Base-by-base conservation (phyloP, 2,888 invertebrate species). In the Pandemis heparana region DNA sequence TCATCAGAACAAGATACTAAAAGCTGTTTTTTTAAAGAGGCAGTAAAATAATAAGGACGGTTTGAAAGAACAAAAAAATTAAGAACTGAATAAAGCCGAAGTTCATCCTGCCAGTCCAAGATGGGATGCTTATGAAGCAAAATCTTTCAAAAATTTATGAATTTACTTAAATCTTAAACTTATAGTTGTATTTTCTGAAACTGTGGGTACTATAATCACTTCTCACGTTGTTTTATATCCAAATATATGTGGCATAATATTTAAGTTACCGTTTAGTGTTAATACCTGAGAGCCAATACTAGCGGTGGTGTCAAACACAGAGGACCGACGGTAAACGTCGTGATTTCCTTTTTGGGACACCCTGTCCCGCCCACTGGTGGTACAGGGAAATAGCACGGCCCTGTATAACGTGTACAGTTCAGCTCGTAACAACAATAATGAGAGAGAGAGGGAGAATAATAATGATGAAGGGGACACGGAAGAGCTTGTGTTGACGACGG, bases 341-440 rank as follows among this genome's bases (percentile, higher is more conserved):
- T 92, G 92, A 91, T 90, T 90, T 92, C 92, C 92, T 90, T 83
- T 87, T 92, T 91, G 84, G 82, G 81, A 79, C 71, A 53, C 72
- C 68, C 43, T 60, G 75, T 77, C 75, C 78, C 77, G 75, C 77
- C 77, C 69, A 75, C 66, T 75, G 74, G 14, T 41, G 39, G 60
- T 74, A 74, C 74, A 74, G 74, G 23, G 70, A 74, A 73, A 73
- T 69, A 67, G 51, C 71, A 65, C 51, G 51, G 63, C 6, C 56
- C 63, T 69, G 63, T 69, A 64, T 46, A 41, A 14, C 5, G 23
- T 18, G 69, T 74, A 74, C 74, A 70, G 74, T 74, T 43, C 12
- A 39, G 23, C 6, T 46, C 46, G 23, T 12, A 18, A 39, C 5
- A 32, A 32, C 4, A 32, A 4, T 32, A 32, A 32, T 2, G 23